Evolutionary conservation across 2,888 invertebrate genomes (phyloP).

Genomic region (Acleris sparsana): DNA sequence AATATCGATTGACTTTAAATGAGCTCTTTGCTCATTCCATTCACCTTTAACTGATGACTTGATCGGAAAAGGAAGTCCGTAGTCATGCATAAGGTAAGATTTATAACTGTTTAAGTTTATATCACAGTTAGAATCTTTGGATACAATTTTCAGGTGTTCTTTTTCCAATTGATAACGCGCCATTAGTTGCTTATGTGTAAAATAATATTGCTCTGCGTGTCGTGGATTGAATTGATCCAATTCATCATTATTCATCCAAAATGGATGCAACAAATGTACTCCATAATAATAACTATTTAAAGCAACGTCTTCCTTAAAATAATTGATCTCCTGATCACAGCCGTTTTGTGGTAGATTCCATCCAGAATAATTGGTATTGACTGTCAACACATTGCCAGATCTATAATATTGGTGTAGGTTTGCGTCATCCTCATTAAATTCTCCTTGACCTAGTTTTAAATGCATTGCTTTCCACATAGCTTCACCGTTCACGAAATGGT

Average conservation of each 20-base stretch:
- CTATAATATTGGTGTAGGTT: slow-evolving; percentile 55
- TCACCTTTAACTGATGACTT: slow-evolving; percentile 54
- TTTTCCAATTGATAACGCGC: slow-evolving; percentile 68
- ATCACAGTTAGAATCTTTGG: slow-evolving; percentile 42
- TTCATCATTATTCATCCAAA: slow-evolving; percentile 82
- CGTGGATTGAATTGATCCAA: slow-evolving; percentile 61
- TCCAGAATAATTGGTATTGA: slow-evolving; percentile 74
- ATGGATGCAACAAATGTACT: slow-evolving; percentile 81
- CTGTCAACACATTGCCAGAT: slow-evolving; percentile 50
- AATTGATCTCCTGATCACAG: slow-evolving; percentile 81
- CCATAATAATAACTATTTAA: slow-evolving; percentile 84
- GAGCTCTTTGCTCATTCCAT: slow-evolving; percentile 57
- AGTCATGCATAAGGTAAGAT: slow-evolving; percentile 67
- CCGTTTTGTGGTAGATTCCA: slow-evolving; percentile 77
- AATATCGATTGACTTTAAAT: slow-evolving; percentile 64
- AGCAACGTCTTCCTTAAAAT: slow-evolving; percentile 86
- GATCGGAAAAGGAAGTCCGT: slow-evolving; percentile 69
- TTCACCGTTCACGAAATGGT: slow-evolving; percentile 69
- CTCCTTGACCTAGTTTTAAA: slow-evolving; percentile 53
- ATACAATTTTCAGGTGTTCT: slow-evolving; percentile 50
- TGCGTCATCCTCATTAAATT: slow-evolving; percentile 49
- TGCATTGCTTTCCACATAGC: slow-evolving; percentile 66
- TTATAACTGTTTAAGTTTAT: slow-evolving; percentile 45
- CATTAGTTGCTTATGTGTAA: slow-evolving; percentile 64
- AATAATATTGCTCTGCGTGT: slow-evolving; percentile 71